Base-by-base conservation (phyloP, 2,888 invertebrate species). In the Drosophila mimica region DNA sequence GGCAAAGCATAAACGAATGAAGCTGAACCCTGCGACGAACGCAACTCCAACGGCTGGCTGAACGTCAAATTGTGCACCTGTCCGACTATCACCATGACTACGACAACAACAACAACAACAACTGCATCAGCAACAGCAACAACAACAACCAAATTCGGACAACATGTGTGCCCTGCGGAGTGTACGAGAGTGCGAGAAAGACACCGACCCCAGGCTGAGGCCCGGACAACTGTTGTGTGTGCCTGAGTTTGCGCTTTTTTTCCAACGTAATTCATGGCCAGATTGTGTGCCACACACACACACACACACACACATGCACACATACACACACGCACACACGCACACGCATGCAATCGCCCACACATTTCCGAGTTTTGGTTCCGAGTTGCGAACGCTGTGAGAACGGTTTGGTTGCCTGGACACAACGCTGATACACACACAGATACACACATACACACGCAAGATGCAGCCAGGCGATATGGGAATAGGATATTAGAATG, bases 31-130 rank as follows among this genome's bases (percentile, higher is more conserved):
- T 65, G 61, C 52, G 25, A 57, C 36, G 65, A 64, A 62, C 61
- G 66, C 74, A 86, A 88, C 89, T 84, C 79, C 66, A 84, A 76
- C 82, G 84, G 70, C 88, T 88, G 83, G 57, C 77, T 72, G 78
- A 78, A 81, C 81, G 77, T 89, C 83, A 88, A 88, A 74, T 90
- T 89, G 81, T 91, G 91, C 91, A 91, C 91, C 91, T 91, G 91
- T 91, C 84, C 91, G 76, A 82, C 91, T 79, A 90, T 92, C 83
- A 78, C 89, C 91, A 91, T 91, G 91, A 82, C 91, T 83, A 91
- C 90, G 72, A 67, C 64, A 63, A 69, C 74, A 72, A 64, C 54
- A 85, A 48, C 64, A 73, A 20, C 64, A 70, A 28, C 67, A 68
- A 30, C 52, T 54, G 15, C 13, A 4, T 7, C 46, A 20, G 20